Evolutionary conservation across 2,888 invertebrate genomes (phyloP), one percentile per base, ranked within the genome.

Genomic region (Hydroisotoma schaefferi): DNA sequence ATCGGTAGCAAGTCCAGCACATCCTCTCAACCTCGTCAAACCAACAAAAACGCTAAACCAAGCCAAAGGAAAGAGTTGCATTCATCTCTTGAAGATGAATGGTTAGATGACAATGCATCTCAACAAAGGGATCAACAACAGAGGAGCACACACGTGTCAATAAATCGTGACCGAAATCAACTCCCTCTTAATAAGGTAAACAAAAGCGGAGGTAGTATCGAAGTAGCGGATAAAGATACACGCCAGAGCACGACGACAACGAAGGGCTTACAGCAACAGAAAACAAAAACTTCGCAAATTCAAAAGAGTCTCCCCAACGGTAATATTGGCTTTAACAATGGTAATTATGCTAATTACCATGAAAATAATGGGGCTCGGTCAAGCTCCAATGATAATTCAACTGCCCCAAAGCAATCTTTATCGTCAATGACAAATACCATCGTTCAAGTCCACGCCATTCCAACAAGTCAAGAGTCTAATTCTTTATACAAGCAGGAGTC

Each of bases 81-180:
- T 25, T 28, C 10, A 6, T 49, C 49, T 28, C 12, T 23, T 5
- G 49, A 27, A 49, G 49, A 49, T 28, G 49, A 49, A 49, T 49
- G 49, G 49, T 49, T 29, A 49, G 49, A 49, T 10, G 49, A 49
- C 12, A 22, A 27, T 4, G 28, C 15, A 33, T 15, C 33, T 8
- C 8, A 33, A 33, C 33, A 33, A 33, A 33, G 15, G 33, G 8
- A 15, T 33, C 33, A 8, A 33, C 33, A 47, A 8, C 47, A 28
- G 20, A n/a, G n/a, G n/a, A n/a, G n/a, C n/a, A n/a, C n/a, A n/a
- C 49, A 49, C 49, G 37, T 52, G 52, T 29, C 52, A 23, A 52
- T 52, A 48, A 47, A 33, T 59, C 59, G 59, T 54, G 59, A 59
- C 54, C 18, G 47, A 54, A 28, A 38, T 37, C 43, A 57, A 26